These are phyloP conservation scores for Gambelia wislizenii DNA, from an alignment of 2,797 vertebrate genomes.

Conservation along the genomic window DNA sequence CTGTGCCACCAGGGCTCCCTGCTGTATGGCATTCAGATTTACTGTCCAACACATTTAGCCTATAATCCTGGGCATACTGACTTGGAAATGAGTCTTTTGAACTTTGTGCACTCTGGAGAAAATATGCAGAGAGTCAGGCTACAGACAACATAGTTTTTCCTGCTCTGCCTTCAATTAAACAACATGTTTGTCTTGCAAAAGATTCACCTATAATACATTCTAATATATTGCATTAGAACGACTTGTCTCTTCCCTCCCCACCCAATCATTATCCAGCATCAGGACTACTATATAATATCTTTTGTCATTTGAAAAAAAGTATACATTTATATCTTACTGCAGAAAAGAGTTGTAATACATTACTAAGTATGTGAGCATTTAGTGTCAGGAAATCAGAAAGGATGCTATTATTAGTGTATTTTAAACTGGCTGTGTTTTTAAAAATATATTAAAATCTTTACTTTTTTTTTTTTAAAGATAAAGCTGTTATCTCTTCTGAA, in stretches of 20 bases:
- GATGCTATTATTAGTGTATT: background rate
- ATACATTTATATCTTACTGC: background rate
- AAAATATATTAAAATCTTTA: background rate
- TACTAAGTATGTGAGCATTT: background rate
- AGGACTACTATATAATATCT: background rate
- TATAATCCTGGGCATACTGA: background rate
- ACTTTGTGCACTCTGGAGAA: background rate
- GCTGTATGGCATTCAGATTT: background rate
- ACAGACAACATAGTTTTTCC: background rate
- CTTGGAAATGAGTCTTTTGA: background rate
- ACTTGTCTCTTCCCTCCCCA: background rate
- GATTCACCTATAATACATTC: background rate
- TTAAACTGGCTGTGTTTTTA: background rate
- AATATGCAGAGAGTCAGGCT: too few relatives aligned
- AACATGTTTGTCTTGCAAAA: background rate
- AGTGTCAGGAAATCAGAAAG: background rate
- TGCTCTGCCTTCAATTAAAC: background rate
- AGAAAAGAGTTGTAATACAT: background rate
- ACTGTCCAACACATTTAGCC: background rate
- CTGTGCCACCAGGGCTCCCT: too few relatives aligned
- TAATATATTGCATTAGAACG: background rate
- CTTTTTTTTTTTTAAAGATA: background rate
- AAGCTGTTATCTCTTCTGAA: background rate
- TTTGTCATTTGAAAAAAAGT: background rate
- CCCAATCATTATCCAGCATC: background rate